These are phyloP conservation scores for Dufourea novaeangliae DNA, from an alignment of 1,140 invertebrate species.

Conservation along the genomic window DNA sequence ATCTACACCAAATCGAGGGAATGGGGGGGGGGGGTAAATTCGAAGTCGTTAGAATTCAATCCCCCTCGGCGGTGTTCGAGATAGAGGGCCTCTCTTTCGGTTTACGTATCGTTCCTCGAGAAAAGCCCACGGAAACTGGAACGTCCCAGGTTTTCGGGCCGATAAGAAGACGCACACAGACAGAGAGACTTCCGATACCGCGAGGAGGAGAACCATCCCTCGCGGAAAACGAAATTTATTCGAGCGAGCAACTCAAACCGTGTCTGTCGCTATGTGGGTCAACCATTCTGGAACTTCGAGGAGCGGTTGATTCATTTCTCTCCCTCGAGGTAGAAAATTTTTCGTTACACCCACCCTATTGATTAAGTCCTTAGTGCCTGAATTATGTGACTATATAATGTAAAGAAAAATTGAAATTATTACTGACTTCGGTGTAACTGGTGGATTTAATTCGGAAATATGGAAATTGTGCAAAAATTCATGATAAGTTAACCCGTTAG, in stretches of 20 bases:
- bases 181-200: conserved; percentile 9
- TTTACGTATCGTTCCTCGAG: neutral
- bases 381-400: no score
- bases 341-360: no score
- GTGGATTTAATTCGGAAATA: no score
- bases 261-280: conserved; percentile 29
- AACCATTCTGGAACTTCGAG: neutral
- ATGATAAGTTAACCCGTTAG: no score
- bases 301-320: neutral
- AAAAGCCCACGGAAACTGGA: conserved; percentile 33
- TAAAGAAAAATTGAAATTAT: no score
- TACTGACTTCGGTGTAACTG: no score
- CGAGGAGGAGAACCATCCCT: neutral
- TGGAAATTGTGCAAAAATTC: no score
- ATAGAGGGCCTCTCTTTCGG: neutral
- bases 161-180: neutral
- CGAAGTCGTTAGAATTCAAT: conserved; percentile 35
- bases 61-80: neutral
- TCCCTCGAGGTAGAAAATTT: neutral
- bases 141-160: conserved; percentile 15
- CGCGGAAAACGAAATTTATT: conserved; percentile 25
- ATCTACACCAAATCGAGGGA: neutral
- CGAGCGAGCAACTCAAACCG: conserved; percentile 28
- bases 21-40: neutral
- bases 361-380: no score